phyloP scores from a whole-genome alignment of 2,888 invertebrate species.

The Catocala fraxini region DNA sequence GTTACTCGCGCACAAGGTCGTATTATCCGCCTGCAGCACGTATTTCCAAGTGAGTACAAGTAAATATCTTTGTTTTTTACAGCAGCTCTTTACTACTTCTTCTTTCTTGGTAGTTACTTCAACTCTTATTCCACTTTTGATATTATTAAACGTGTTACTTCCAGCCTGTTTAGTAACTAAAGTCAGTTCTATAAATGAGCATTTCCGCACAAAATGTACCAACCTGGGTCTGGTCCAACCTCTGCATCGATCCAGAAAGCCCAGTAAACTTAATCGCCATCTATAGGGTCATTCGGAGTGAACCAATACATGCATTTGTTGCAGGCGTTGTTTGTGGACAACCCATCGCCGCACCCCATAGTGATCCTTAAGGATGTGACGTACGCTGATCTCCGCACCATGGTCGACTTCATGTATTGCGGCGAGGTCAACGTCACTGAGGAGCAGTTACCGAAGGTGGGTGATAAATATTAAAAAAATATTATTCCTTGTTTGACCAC shows the following conservation, averaged over 20 bases:
- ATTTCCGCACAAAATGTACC: too few relatives aligned
- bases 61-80: not conserved
- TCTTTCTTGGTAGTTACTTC: too few relatives aligned
- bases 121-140: too few relatives aligned
- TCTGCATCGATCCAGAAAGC: too few relatives aligned
- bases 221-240: too few relatives aligned
- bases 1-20: slow-evolving; percentile 95
- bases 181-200: too few relatives aligned
- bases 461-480: not conserved
- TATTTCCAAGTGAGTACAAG: slow-evolving; percentile 92
- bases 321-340: slow-evolving; percentile 93
- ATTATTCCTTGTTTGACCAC: not conserved
- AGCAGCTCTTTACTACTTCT: not conserved
- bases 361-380: slow-evolving; percentile 96
- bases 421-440: slow-evolving; percentile 97
- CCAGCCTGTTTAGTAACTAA: too few relatives aligned
- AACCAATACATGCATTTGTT: slow-evolving; percentile 10
- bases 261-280: too few relatives aligned
- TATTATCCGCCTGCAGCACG: slow-evolving; percentile 96
- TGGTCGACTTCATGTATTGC: slow-evolving; percentile 97
- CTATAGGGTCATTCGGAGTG: too few relatives aligned
- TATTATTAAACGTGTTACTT: too few relatives aligned
- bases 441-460: slow-evolving; percentile 93
- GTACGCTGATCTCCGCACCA: slow-evolving; percentile 94
- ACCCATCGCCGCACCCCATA: slow-evolving; percentile 96